Conservation (phyloP, 1,140 invertebrate species). For the Zaprionus ghesquierei region DNA sequence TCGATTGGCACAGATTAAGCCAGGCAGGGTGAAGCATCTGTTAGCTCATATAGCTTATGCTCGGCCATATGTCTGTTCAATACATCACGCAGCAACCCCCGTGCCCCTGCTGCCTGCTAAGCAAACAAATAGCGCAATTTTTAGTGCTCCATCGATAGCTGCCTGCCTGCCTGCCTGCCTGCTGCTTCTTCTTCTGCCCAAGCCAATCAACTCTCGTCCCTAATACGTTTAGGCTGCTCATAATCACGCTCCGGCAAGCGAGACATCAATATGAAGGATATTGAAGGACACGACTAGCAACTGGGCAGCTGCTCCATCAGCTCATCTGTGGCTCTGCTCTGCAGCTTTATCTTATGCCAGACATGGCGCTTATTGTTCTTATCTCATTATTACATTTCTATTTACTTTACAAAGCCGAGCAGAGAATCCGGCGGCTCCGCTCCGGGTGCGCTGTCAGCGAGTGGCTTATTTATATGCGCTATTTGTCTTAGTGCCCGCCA, state of each 20-base stretch:
- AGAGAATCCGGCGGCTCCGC: not conserved
- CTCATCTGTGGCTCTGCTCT: not conserved
- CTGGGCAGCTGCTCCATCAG: slow-evolving; percentile 5
- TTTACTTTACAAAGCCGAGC: slow-evolving; percentile 54
- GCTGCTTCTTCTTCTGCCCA: slow-evolving; percentile 3
- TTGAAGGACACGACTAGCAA: slow-evolving; percentile 17
- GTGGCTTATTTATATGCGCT: slow-evolving; percentile 76
- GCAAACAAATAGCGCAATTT: slow-evolving; percentile 73
- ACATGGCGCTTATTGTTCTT: slow-evolving; percentile 68
- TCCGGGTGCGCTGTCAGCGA: slow-evolving; percentile 18
- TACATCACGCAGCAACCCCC: slow-evolving; percentile 41
- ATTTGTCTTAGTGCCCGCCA: slow-evolving; percentile 72
- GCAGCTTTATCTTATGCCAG: slow-evolving; percentile 4
- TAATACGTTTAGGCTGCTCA: slow-evolving; percentile 78
- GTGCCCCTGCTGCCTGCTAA: not conserved
- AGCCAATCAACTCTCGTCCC: slow-evolving; percentile 60
- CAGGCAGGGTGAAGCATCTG: slow-evolving; percentile 50
- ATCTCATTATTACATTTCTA: slow-evolving; percentile 79
- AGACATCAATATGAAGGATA: slow-evolving; percentile 54
- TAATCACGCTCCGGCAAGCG: slow-evolving; percentile 76
- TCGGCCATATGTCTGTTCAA: slow-evolving; percentile 58
- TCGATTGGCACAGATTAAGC: slow-evolving; percentile 50
- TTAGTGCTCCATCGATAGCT: slow-evolving; percentile 60
- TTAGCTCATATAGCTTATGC: slow-evolving; percentile 49
- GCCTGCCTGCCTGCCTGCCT: too few species aligned